A percentile compares a stretch with the other conserved stretches of the same genome.
These are phyloP conservation scores for Loripinus fragilis DNA, from an alignment of 2,888 invertebrate species.

Conservation along the genomic window DNA sequence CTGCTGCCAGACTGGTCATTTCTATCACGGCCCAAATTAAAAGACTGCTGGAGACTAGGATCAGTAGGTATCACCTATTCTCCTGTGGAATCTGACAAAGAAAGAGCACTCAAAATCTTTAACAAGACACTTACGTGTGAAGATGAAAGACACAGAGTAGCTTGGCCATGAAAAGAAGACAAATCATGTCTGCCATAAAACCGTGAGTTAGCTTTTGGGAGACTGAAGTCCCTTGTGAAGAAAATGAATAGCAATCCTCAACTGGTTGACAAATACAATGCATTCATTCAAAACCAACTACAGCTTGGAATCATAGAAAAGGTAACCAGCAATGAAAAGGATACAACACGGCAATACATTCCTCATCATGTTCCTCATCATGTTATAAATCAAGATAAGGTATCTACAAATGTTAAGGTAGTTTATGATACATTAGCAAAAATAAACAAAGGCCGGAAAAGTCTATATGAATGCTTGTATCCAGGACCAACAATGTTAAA, in stretches of 20 bases:
- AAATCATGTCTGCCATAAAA: constrained; percentile 28
- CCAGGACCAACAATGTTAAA: constrained; percentile 31
- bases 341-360: neutral
- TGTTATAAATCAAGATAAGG: neutral
- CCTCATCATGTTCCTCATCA: neutral
- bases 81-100: neutral
- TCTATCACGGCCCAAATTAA: neutral
- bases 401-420: too few relatives aligned
- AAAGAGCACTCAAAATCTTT: neutral
- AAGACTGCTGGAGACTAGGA: neutral
- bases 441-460: constrained; percentile 1
- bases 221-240: constrained; percentile 22
- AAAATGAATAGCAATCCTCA: constrained; percentile 25
- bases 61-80: neutral
- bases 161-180: constrained; percentile 39
- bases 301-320: constrained; percentile 27
- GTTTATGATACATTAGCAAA: constrained; percentile 27
- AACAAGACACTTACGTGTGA: constrained; percentile 1
- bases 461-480: constrained; percentile 43
- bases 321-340: neutral
- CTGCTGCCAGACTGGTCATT: neutral
- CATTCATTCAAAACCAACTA: constrained; percentile 18
- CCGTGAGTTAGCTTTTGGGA: constrained; percentile 27
- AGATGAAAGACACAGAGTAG: constrained; percentile 30
- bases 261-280: constrained; percentile 27